phyloP scores from a whole-genome alignment of 2,113 vertebrate genomes.

The Narcine bancroftii region DNA sequence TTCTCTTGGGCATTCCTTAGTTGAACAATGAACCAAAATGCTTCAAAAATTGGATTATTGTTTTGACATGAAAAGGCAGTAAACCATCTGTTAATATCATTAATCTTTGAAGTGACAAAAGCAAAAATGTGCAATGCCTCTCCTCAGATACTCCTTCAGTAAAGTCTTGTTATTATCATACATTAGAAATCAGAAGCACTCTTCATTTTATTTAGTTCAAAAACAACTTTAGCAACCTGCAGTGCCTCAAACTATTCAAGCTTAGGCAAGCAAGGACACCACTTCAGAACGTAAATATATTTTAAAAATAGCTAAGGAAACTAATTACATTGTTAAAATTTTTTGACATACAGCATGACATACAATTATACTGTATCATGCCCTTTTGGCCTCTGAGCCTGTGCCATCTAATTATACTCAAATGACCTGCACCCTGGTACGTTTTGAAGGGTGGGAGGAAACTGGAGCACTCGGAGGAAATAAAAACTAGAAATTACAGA shows the following conservation, averaged over 20 bases:
- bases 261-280: neutral
- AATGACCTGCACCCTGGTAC: no score
- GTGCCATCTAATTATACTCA: no score
- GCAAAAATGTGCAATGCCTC: neutral
- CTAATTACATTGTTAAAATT: no score
- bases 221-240: neutral
- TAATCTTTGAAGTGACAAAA: neutral
- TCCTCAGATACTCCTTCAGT: neutral
- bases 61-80: slow-evolving; percentile 25
- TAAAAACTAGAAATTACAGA: neutral
- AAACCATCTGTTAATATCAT: neutral
- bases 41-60: slow-evolving; percentile 21
- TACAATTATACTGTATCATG: no score
- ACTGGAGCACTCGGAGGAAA: no score
- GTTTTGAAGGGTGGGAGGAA: no score
- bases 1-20: neutral
- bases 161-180: neutral
- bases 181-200: neutral
- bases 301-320: neutral
- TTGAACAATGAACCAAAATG: neutral
- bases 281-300: neutral
- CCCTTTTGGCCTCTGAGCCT: no score
- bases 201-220: neutral
- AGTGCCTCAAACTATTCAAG: neutral
- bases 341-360: no score